Conservation (phyloP, 2,113 vertebrate genomes). For the Pollachius pollachius region DNA sequence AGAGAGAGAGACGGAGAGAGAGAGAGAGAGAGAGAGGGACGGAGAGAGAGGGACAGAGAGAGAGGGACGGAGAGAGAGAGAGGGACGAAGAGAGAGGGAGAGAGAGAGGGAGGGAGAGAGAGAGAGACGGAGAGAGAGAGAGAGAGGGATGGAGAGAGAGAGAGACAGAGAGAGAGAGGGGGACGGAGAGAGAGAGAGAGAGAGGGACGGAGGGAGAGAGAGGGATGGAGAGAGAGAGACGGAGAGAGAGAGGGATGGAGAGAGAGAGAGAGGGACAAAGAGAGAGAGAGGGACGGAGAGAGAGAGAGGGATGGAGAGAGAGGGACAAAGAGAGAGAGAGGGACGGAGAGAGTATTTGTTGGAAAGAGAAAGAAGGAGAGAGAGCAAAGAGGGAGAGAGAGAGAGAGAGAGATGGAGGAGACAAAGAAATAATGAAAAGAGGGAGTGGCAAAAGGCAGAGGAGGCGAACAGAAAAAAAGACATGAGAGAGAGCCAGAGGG, state of each 20-base stretch:
- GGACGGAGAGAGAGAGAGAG: neutral
- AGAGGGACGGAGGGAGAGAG: neutral
- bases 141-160: neutral
- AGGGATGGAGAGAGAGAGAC: neutral
- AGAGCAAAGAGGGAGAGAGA: neutral
- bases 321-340: neutral
- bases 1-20: too few relatives aligned
- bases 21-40: conserved; percentile 7
- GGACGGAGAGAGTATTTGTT: neutral
- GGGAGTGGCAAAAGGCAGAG: neutral
- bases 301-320: neutral
- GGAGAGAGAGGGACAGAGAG: too few relatives aligned
- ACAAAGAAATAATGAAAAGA: neutral
- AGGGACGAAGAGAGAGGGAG: neutral
- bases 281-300: too few relatives aligned
- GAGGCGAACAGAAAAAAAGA: neutral
- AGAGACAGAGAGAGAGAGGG: too few relatives aligned
- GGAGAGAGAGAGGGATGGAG: neutral
- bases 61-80: neutral
- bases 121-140: neutral
- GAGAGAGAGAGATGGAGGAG: neutral
- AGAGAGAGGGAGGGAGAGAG: neutral
- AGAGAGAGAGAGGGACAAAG: neutral
- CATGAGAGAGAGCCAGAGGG: neutral
- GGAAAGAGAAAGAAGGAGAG: neutral